A percentile compares a stretch with the other conserved stretches of the same genome.
Conservation (phyloP, 2,888 invertebrate species). For the Parnassius glacialis region DNA sequence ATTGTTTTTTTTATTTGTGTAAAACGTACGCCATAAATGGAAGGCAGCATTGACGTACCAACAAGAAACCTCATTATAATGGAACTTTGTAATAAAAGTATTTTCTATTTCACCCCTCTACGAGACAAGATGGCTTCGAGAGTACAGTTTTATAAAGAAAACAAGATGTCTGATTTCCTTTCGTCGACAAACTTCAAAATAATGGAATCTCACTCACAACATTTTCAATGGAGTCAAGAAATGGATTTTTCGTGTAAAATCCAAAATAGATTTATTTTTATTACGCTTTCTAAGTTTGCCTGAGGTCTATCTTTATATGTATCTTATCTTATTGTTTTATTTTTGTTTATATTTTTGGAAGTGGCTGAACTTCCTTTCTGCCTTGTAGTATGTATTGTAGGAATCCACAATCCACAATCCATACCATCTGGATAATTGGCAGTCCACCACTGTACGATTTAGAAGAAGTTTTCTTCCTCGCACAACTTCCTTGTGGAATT, state of each 20-base stretch:
- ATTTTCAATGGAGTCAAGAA: conserved; percentile 20
- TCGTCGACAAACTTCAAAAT: conserved; percentile 31
- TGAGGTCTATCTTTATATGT: neutral
- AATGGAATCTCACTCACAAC: conserved; percentile 31
- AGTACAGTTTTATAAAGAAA: conserved; percentile 29
- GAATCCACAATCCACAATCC: too few species aligned
- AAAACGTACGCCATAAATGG: too few species aligned
- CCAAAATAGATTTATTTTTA: conserved; percentile 12
- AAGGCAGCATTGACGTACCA: too few species aligned
- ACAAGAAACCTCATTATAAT: neutral
- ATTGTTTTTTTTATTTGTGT: too few species aligned
- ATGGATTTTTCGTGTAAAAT: conserved; percentile 29
- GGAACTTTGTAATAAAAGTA: conserved; percentile 20
- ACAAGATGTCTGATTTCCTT: conserved; percentile 30
- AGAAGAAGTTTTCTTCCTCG: too few species aligned
- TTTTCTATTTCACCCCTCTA: conserved; percentile 2
- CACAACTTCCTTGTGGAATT: too few species aligned
- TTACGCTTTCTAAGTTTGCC: neutral
- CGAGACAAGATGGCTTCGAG: conserved; percentile 23
- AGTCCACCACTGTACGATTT: too few species aligned
- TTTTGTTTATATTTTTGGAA: conserved; percentile 9
- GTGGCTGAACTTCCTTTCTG: too few species aligned
- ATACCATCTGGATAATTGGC: too few species aligned
- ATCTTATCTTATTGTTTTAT: neutral
- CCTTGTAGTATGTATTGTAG: too few species aligned